phyloP scores from a whole-genome alignment of 2,797 vertebrate species.

The Lacerta viridis region DNA sequence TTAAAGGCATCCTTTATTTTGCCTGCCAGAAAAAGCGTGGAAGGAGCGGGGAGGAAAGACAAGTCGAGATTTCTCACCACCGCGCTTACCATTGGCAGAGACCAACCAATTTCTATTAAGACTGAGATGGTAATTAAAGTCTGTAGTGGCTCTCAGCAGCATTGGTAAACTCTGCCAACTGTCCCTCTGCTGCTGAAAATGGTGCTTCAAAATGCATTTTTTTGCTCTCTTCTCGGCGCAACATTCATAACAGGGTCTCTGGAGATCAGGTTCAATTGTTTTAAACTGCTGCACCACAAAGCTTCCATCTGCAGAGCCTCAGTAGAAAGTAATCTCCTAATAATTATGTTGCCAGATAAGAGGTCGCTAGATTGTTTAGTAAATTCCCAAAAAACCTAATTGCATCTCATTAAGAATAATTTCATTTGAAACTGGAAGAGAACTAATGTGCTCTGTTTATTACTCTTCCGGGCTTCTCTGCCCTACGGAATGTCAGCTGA shows the following conservation, averaged over 20 bases:
- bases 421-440: conserved; percentile 26
- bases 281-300: conserved; percentile 68
- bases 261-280: conserved; percentile 74
- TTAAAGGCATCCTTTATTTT: conserved; percentile 61
- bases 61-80: conserved; percentile 65
- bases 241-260: conserved; percentile 53
- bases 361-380: conserved; percentile 52
- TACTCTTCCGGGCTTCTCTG: neutral
- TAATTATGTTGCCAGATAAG: conserved; percentile 71
- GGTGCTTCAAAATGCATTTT: conserved; percentile 65
- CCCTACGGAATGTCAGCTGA: neutral
- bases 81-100: conserved; percentile 64
- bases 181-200: conserved; percentile 63
- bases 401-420: conserved; percentile 59
- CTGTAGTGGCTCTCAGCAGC: conserved; percentile 60
- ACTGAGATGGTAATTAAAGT: conserved; percentile 70
- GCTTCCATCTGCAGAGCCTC: conserved; percentile 70
- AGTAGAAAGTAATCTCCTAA: conserved; percentile 55
- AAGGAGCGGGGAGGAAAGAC: conserved; percentile 48
- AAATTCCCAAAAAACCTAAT: conserved; percentile 54
- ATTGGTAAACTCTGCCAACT: conserved; percentile 68
- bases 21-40: conserved; percentile 58
- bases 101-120: conserved; percentile 69
- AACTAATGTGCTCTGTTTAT: conserved; percentile 13
- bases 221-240: conserved; percentile 56